Evolutionary conservation across 2,888 invertebrate genomes (phyloP), one percentile per base, ranked within the genome.

Genomic region (Aporophyla nigra): DNA sequence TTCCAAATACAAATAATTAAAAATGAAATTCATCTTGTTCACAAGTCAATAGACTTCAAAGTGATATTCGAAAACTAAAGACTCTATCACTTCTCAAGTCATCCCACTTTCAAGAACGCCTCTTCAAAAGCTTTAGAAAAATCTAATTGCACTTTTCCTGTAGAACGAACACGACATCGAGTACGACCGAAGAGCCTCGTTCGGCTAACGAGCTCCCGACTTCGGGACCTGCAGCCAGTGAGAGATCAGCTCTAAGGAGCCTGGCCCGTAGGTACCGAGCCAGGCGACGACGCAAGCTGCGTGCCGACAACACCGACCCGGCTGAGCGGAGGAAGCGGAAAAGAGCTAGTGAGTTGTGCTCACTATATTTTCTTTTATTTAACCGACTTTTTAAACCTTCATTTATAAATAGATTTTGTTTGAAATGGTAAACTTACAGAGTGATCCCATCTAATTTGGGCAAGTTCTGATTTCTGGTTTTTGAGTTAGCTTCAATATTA

Each of bases 251-350:
- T 74, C 94, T 98, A 89, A 97, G 98, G 91, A 98, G 98, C 92
- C 97, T 98, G 86, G 98, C 98, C 68, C 97, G 98, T 84, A 97
- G 97, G 78, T 98, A 98, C 93, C 93, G 97, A 63, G 97, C 96
- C 75, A 90, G 95, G 78, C 91, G 95, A 74, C 94, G 96, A 77
- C 95, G 96, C 88, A 96, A 96, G 92, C 91, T 95, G 80, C 94
- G 95, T 53, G 95, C 92, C 16, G 94, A 95, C 79, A 96, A 94
- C 90, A 92, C 93, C 58, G 93, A 95, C 87, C 96, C 95, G 53
- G 97, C 95, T 76, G 95, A 96, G 88, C 88, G 96, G 89, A 95
- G 96, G 90, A 96, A 96, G 94, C 95, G 96, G 91, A 96, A 96
- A 96, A 93, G 95, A 95, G 92, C 95, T 73, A 95, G 96, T 96